A percentile compares a stretch with the other conserved stretches of the same genome.
Evolutionary conservation across 2,797 vertebrate genomes (phyloP).

Genomic region (Enteromius afrohamiltoni): DNA sequence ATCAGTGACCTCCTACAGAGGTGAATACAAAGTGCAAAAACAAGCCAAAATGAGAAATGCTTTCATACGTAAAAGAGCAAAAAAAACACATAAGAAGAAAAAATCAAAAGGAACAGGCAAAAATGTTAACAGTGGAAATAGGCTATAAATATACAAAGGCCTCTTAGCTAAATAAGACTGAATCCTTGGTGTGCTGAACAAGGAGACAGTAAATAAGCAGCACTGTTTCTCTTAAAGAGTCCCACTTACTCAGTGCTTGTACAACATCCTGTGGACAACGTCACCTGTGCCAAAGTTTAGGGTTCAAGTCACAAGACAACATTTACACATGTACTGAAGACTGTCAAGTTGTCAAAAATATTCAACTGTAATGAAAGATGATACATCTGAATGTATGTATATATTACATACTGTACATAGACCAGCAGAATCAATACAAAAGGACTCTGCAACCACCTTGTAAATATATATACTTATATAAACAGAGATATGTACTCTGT

Average conservation of each 20-base stretch:
- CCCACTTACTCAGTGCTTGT: conserved; percentile 45
- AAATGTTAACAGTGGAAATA: conserved; percentile 50
- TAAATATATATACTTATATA: conserved; percentile 86
- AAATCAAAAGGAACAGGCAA: conserved; percentile 47
- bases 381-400: conserved; percentile 60
- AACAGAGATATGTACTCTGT: conserved; percentile 79
- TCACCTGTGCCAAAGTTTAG: conserved; percentile 54
- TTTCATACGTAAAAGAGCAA: conserved; percentile 56
- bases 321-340: conserved; percentile 59
- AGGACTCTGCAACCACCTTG: conserved; percentile 84
- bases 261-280: conserved; percentile 39
- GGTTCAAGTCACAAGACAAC: conserved; percentile 65
- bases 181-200: conserved; percentile 50
- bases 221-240: conserved; percentile 48
- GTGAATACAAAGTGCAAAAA: conserved; percentile 52
- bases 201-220: conserved; percentile 55
- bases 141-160: conserved; percentile 60
- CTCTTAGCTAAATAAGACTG: conserved; percentile 54
- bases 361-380: conserved; percentile 61
- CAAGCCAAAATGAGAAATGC: conserved; percentile 35
- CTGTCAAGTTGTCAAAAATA: conserved; percentile 56
- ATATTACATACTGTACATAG: conserved; percentile 78
- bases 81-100: conserved; percentile 57
- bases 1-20: conserved; percentile 32
- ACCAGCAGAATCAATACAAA: conserved; percentile 82